phyloP scores from a whole-genome alignment of 2,888 invertebrate genomes.

The Oscheius sp. region DNA sequence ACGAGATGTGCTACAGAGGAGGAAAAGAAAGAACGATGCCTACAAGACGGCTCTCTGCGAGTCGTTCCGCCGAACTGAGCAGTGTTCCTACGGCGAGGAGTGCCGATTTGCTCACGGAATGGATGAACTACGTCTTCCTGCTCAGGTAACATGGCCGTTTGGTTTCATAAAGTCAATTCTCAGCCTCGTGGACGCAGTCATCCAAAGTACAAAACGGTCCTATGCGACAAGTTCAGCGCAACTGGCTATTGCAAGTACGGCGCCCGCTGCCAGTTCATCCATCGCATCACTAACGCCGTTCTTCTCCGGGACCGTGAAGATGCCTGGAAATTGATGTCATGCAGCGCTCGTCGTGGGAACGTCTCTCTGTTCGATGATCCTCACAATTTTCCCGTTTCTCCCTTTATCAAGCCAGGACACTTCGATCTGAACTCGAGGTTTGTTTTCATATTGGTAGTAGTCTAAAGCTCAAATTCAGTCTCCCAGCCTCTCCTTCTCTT shows the following conservation, averaged over 20 bases:
- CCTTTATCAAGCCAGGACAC: constrained; percentile 10
- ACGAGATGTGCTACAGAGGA: constrained; percentile 47
- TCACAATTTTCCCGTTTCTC: constrained; percentile 5
- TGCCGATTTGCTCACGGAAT: constrained; percentile 60
- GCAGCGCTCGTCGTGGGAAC: neutral
- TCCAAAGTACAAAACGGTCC: constrained; percentile 64
- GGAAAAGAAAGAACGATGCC: constrained; percentile 56
- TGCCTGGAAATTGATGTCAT: neutral
- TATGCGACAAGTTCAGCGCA: constrained; percentile 59
- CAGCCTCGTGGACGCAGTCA: constrained; percentile 59
- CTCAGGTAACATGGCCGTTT: constrained; percentile 36
- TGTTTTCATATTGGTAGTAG: neutral
- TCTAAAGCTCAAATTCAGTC: no score
- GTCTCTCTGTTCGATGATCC: neutral
- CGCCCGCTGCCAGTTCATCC: constrained; percentile 54
- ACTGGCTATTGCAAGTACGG: constrained; percentile 55
- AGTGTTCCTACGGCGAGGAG: constrained; percentile 52
- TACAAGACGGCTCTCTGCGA: constrained; percentile 64
- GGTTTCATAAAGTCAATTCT: neutral
- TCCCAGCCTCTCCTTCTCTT: no score
- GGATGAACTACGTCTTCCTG: constrained; percentile 53
- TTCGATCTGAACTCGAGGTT: constrained; percentile 14
- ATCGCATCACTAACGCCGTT: constrained; percentile 40
- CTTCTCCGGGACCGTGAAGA: constrained; percentile 25
- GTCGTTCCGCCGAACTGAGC: constrained; percentile 45